Evolutionary conservation across 2,113 vertebrate genomes (phyloP).

Genomic region (Otolemur garnettii): DNA sequence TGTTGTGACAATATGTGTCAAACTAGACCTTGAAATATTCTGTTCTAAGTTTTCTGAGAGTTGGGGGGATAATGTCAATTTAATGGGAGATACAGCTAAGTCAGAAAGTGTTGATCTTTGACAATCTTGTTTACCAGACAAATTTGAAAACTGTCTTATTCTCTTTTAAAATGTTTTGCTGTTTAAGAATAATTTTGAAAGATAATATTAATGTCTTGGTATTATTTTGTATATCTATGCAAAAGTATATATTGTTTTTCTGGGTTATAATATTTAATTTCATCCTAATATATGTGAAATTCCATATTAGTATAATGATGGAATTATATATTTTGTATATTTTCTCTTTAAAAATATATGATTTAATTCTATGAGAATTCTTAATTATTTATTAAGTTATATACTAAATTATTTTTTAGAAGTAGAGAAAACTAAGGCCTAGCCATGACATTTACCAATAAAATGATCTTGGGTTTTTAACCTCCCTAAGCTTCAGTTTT

Average conservation of each 20-base stretch:
- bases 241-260: not conserved
- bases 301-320: not conserved
- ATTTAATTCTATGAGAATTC: not conserved
- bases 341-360: not conserved
- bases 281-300: not conserved
- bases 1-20: not conserved
- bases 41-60: conserved; percentile 4
- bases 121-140: not conserved
- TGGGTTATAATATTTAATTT: conserved; percentile 28
- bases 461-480: not conserved
- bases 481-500: not conserved
- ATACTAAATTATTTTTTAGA: not conserved
- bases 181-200: conserved; percentile 45
- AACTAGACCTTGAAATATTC: conserved; percentile 5
- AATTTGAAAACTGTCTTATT: conserved; percentile 24
- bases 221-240: conserved; percentile 13
- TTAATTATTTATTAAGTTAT: conserved; percentile 23
- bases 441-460: not conserved
- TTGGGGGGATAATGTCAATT: not conserved
- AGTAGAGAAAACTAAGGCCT: not conserved
- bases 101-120: conserved; percentile 8
- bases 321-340: not conserved
- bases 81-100: not conserved
- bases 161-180: conserved; percentile 25
- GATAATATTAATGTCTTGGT: conserved; percentile 19